Conservation (phyloP, 2,113 vertebrate genomes). For the Gopherus flavomarginatus region DNA sequence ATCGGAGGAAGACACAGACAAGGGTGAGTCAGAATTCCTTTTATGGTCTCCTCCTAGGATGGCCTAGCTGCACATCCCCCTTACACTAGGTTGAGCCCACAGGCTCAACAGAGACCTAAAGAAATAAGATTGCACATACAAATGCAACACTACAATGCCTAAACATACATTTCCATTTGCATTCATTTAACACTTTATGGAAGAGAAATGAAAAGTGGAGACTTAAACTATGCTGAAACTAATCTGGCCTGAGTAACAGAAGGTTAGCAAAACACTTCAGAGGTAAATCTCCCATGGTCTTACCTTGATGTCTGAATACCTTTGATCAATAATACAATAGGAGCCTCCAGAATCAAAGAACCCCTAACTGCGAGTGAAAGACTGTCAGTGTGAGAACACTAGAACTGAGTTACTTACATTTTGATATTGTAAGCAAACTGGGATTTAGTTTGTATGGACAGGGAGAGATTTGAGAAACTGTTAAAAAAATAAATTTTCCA, state of each 20-base stretch:
- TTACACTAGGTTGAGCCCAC: background rate
- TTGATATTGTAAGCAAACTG: background rate
- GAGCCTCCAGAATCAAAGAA: constrained; percentile 69
- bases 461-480: background rate
- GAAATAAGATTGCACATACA: background rate
- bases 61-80: background rate
- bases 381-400: background rate
- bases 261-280: constrained; percentile 51
- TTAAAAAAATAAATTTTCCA: background rate
- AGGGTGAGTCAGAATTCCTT: background rate
- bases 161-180: background rate
- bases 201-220: background rate
- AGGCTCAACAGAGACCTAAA: background rate
- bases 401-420: background rate
- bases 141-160: background rate
- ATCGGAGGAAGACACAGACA: background rate
- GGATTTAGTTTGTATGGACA: background rate
- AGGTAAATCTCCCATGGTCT: constrained; percentile 29
- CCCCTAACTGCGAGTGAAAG: constrained; percentile 35
- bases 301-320: constrained; percentile 40
- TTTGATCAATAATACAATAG: constrained; percentile 76
- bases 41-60: background rate
- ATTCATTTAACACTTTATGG: constrained; percentile 6
- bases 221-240: constrained; percentile 54
- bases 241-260: constrained; percentile 41